These are phyloP conservation scores for Corynorhinus townsendii DNA, from an alignment of 2,113 vertebrate species.

Conservation along the genomic window DNA sequence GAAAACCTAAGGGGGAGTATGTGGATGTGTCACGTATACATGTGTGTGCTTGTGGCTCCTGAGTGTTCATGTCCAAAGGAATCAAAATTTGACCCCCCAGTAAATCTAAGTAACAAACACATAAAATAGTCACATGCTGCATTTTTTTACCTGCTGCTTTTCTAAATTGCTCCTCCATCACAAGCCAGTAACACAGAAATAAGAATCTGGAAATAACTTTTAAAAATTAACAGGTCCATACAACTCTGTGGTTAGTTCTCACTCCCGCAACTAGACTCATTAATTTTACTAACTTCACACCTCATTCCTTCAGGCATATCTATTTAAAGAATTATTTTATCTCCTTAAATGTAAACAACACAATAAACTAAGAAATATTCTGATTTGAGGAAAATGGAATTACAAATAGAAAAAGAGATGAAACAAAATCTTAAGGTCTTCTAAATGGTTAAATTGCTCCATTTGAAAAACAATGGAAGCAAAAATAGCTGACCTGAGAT, in stretches of 20 bases:
- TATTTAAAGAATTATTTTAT: background rate
- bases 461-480: background rate
- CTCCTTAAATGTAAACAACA: background rate
- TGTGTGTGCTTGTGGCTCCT: background rate
- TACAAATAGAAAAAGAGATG: slow-evolving; percentile 18
- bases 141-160: background rate
- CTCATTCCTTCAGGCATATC: background rate
- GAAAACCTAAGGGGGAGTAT: background rate
- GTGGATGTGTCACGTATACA: too few relatives aligned
- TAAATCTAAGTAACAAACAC: background rate
- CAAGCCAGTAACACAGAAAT: background rate
- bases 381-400: background rate
- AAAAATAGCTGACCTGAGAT: background rate
- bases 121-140: background rate
- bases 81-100: background rate
- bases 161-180: background rate
- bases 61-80: background rate
- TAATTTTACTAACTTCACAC: background rate
- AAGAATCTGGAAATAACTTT: background rate
- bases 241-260: background rate
- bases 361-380: background rate
- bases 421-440: background rate
- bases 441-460: background rate
- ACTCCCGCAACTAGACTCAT: background rate
- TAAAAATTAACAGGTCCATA: background rate